A percentile compares a stretch with the other conserved stretches of the same genome.
Evolutionary conservation across 2,113 vertebrate genomes (phyloP).

Genomic region (Hepsetus odoe): DNA sequence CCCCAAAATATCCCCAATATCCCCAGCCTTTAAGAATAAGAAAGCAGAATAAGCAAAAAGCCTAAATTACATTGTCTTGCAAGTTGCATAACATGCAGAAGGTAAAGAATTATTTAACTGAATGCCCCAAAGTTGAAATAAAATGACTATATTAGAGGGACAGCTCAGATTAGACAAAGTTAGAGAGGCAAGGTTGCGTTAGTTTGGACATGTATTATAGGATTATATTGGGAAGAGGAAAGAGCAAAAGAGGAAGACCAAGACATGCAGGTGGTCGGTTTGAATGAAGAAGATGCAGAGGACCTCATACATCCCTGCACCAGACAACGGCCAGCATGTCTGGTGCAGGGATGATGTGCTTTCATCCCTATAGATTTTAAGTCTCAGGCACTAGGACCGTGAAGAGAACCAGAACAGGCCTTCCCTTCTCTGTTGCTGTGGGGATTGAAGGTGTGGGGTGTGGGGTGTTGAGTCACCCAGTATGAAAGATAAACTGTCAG

Average conservation of each 20-base stretch:
- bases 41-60: background rate
- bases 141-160: too few relatives aligned
- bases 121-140: background rate
- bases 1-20: too few relatives aligned
- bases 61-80: background rate
- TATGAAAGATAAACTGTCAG: conserved; percentile 39
- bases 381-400: conserved; percentile 38
- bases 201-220: too few relatives aligned
- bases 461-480: conserved; percentile 51
- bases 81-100: background rate
- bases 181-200: too few relatives aligned
- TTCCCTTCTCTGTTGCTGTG: conserved; percentile 32
- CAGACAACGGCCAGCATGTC: too few relatives aligned
- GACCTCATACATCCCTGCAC: too few relatives aligned
- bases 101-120: background rate
- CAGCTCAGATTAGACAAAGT: too few relatives aligned
- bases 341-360: too few relatives aligned
- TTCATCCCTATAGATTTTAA: background rate
- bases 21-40: background rate
- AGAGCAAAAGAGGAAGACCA: too few relatives aligned
- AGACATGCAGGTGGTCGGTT: too few relatives aligned
- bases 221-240: too few relatives aligned
- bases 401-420: conserved; percentile 5
- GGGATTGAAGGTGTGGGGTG: conserved; percentile 42
- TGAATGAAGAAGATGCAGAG: too few relatives aligned